Conservation (phyloP, 2,113 vertebrate genomes). For the Arenaria interpres region DNA sequence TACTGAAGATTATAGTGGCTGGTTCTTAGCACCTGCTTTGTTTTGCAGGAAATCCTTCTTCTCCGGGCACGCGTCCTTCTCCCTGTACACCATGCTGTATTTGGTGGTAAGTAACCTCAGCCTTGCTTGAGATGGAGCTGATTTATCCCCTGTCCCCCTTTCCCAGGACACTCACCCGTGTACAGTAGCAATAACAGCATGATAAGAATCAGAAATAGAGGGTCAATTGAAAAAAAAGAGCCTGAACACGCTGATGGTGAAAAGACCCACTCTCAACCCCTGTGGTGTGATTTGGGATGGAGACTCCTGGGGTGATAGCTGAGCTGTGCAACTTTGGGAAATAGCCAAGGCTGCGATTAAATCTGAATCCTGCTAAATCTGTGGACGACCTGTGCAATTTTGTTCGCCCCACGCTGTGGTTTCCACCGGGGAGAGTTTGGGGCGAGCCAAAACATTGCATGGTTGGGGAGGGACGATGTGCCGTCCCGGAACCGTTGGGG, state of each 20-base stretch:
- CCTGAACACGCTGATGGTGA: background rate
- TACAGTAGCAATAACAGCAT: rapidly evolving
- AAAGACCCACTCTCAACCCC: background rate
- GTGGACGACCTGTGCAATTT: background rate
- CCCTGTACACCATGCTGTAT: conserved; percentile 97
- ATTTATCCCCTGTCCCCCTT: background rate
- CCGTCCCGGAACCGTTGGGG: rapidly evolving
- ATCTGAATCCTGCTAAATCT: background rate
- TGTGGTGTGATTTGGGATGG: background rate
- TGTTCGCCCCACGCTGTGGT: rapidly evolving
- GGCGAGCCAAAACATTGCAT: rapidly evolving
- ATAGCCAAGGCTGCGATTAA: background rate
- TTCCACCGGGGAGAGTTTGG: background rate
- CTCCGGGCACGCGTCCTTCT: conserved; percentile 97
- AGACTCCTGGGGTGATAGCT: background rate
- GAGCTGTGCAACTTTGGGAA: background rate
- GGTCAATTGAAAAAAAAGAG: background rate
- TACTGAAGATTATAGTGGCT: background rate
- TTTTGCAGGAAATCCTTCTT: conserved; percentile 97
- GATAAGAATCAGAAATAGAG: rapidly evolving
- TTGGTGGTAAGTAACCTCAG: conserved; percentile 89
- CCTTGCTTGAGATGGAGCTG: background rate
- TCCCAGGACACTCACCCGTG: rapidly evolving
- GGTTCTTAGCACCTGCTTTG: conserved; percentile 51
- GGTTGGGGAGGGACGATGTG: background rate